Conservation (phyloP, 2,888 invertebrate genomes). For the Plemyria rubiginata region DNA sequence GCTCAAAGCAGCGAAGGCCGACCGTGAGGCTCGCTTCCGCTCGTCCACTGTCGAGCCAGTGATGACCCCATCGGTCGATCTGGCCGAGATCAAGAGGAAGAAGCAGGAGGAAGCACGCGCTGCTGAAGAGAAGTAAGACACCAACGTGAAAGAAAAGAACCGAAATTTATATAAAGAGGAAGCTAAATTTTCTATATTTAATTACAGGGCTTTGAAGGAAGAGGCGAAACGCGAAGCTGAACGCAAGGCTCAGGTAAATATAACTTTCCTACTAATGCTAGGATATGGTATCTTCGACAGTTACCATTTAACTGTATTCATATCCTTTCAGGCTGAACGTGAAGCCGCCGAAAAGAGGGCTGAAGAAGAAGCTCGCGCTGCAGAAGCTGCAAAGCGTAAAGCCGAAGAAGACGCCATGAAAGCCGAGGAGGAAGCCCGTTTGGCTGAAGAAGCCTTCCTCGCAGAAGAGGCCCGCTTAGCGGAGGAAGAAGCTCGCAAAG, state of each 20-base stretch:
- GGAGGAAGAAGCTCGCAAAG: conserved; percentile 75
- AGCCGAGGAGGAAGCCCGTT: conserved; percentile 84
- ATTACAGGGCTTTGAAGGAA: conserved; percentile 80
- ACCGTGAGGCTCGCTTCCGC: conserved; percentile 85
- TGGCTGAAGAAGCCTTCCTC: conserved; percentile 75
- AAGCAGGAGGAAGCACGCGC: conserved; percentile 87
- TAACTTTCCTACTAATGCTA: not conserved
- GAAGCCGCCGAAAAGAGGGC: conserved; percentile 76
- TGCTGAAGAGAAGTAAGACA: conserved; percentile 85
- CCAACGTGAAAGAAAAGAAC: not conserved
- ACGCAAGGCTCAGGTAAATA: conserved; percentile 75
- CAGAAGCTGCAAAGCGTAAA: conserved; percentile 79
- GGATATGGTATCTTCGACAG: not conserved
- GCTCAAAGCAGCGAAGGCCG: conserved; percentile 86
- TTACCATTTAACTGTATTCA: not conserved
- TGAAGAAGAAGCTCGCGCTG: conserved; percentile 83
- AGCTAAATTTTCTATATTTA: conserved; percentile 26
- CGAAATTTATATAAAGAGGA: not conserved
- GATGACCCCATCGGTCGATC: conserved; percentile 78
- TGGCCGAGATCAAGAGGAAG: conserved; percentile 83
- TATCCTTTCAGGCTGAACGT: conserved; percentile 62
- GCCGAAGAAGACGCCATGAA: conserved; percentile 80
- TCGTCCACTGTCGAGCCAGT: conserved; percentile 80
- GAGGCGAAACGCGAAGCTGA: conserved; percentile 81
- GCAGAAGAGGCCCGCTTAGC: conserved; percentile 74